Evolutionary conservation across 1,140 invertebrate species (phyloP), one percentile per base, ranked within the genome.

Genomic region (Caligus rogercresseyi): DNA sequence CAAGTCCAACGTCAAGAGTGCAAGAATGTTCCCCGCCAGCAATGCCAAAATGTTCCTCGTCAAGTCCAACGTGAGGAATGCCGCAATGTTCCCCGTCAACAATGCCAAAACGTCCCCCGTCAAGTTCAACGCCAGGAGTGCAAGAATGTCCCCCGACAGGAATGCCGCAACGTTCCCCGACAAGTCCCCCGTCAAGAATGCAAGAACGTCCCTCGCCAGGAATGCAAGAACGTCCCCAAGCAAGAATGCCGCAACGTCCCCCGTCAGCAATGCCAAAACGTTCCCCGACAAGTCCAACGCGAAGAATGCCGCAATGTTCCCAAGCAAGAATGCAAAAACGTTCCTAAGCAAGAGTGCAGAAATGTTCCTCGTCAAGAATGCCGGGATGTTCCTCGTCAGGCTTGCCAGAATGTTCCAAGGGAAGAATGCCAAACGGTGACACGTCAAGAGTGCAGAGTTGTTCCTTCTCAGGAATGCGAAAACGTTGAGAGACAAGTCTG

Each of bases 1-100:
- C 60, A 62, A 54, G 60, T 62, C n/a, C 60, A 21, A 21, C 16
- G 60, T 16, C 60, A 62, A 25, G 60, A 62, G 60, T 62, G 60
- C 60, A 25, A 20, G 13, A 62, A 62, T 18, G 60, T 62, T 4
- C 60, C 60, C 21, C 31, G 60, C n/a, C 60, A 62, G 54, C 16
- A 62, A 53, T 62, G 60, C 31, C 24, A 25, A n/a, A 62, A 62
- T 21, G 60, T 62, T 19, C 60, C 60, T 52, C 24, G 60, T 31
- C 60, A 62, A 53, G 57, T 60, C 11, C 23, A 25, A 25, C 14
- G 24, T 13, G 24, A 60, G 24, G 57, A 60, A 43, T 62, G 60
- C 20, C 14, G 25, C 11, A 62, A 62, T 16, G 60, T 62, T 3
- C 60, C 60, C 20, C n/a, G 60, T 3, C 60, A 62, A 52, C 16